Percentiles rank a stretch among this genome's conserved stretches.
phyloP scores from a whole-genome alignment of 2,888 invertebrate genomes.

The Boloria selene region DNA sequence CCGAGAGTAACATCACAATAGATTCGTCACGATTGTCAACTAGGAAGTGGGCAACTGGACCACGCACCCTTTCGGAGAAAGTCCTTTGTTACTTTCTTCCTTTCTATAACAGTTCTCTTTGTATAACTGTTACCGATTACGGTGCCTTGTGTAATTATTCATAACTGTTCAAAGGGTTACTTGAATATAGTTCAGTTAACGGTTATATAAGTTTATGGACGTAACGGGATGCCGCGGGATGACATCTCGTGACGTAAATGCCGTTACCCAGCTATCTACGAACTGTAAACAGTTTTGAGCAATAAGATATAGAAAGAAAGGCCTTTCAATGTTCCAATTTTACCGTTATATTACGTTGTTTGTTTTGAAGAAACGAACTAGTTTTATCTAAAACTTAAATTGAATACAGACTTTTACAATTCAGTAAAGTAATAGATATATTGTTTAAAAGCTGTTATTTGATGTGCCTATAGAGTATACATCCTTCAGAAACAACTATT shows the following conservation, averaged over 20 bases:
- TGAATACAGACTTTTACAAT: neutral
- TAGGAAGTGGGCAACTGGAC: conserved; percentile 57
- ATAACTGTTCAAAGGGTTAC: conserved; percentile 70
- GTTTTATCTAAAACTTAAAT: conserved; percentile 1
- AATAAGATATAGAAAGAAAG: conserved; percentile 55
- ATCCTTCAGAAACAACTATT: too few relatives aligned
- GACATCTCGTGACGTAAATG: conserved; percentile 51
- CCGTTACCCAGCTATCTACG: conserved; percentile 49
- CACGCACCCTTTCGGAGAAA: conserved; percentile 69
- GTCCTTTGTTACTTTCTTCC: conserved; percentile 73
- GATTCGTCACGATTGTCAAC: conserved; percentile 64
- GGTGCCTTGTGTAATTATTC: conserved; percentile 78
- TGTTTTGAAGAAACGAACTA: conserved; percentile 4
- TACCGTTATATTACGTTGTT: conserved; percentile 19
- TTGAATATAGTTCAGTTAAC: conserved; percentile 70
- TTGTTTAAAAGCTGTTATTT: too few relatives aligned
- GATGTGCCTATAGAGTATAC: too few relatives aligned
- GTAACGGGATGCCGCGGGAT: conserved; percentile 61
- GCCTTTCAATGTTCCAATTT: conserved; percentile 29
- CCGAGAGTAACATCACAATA: conserved; percentile 6
- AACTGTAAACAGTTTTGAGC: conserved; percentile 58
- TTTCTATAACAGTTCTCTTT: conserved; percentile 66
- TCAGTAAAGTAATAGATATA: neutral
- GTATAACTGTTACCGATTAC: conserved; percentile 67
- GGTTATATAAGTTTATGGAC: conserved; percentile 62